These are phyloP conservation scores for Cichlasoma orientale DNA, from an alignment of 2,797 vertebrate genomes.

Conservation along the genomic window DNA sequence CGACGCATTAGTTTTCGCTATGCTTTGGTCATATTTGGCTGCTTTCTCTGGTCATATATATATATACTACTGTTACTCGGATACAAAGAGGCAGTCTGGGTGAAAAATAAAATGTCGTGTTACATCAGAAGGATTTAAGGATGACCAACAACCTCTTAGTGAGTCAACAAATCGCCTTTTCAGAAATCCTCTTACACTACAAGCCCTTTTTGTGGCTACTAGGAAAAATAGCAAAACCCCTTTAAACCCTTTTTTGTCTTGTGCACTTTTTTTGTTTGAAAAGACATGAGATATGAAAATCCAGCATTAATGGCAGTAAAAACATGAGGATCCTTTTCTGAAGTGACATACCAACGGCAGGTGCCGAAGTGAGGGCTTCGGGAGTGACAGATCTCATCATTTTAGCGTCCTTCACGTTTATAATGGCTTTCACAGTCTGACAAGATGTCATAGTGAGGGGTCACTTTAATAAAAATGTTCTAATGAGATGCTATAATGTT, in stretches of 20 bases:
- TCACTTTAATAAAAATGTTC: not conserved
- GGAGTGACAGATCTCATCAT: constrained; percentile 40
- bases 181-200: constrained; percentile 68
- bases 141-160: constrained; percentile 59
- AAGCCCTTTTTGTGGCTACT: constrained; percentile 20
- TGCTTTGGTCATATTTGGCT: constrained; percentile 11
- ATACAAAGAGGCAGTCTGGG: constrained; percentile 36
- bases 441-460: not conserved
- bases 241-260: constrained; percentile 15
- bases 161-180: constrained; percentile 68
- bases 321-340: not conserved
- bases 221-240: constrained; percentile 4
- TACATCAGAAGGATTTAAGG: constrained; percentile 72
- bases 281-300: constrained; percentile 2
- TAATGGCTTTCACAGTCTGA: constrained; percentile 34
- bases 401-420: constrained; percentile 3
- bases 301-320: not conserved
- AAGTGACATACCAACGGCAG: constrained; percentile 11
- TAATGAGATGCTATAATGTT: not conserved
- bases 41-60: constrained; percentile 4
- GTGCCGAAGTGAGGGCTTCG: constrained; percentile 12
- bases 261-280: constrained; percentile 1
- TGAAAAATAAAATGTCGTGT: constrained; percentile 62
- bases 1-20: not conserved
- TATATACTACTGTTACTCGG: constrained; percentile 20